Evolutionary conservation across 2,888 invertebrate species (phyloP).

Genomic region (Onthophagus sagittarius): DNA sequence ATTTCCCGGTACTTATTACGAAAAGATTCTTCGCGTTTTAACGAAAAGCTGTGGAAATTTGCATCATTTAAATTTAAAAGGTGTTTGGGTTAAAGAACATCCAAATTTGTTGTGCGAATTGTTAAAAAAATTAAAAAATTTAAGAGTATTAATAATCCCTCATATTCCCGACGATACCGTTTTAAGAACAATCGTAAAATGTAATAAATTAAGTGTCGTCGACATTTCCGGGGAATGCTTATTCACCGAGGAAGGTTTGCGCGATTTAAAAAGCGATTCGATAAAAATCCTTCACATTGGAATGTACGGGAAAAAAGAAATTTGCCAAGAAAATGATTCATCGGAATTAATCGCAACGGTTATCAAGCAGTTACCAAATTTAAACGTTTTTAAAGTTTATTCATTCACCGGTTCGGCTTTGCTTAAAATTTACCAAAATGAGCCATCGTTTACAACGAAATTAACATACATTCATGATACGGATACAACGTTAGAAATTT

Average conservation of each 20-base stretch:
- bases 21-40: slow-evolving; percentile 64
- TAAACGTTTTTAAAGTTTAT: slow-evolving; percentile 63
- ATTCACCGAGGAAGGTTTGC: slow-evolving; percentile 63
- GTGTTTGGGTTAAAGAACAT: slow-evolving; percentile 70
- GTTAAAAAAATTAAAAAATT: slow-evolving; percentile 56
- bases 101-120: slow-evolving; percentile 59
- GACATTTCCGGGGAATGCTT: slow-evolving; percentile 70
- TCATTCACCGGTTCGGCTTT: slow-evolving; percentile 65
- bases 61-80: slow-evolving; percentile 63
- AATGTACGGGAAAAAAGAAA: slow-evolving; percentile 65
- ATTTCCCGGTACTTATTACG: slow-evolving; percentile 69
- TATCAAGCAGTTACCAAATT: slow-evolving; percentile 60
- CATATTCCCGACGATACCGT: slow-evolving; percentile 68
- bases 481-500: slow-evolving; percentile 56
- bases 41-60: slow-evolving; percentile 61
- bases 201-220: slow-evolving; percentile 56
- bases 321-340: slow-evolving; percentile 52
- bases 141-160: slow-evolving; percentile 63
- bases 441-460: slow-evolving; percentile 58
- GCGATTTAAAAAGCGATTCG: slow-evolving; percentile 54
- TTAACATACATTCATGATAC: slow-evolving; percentile 66
- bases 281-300: slow-evolving; percentile 64
- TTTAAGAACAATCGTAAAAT: slow-evolving; percentile 56
- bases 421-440: slow-evolving; percentile 55
- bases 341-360: slow-evolving; percentile 59